Percentiles rank a stretch among this genome's conserved stretches.
These are phyloP conservation scores for Myiopsitta monachus DNA, from an alignment of 2,113 vertebrate species.

Conservation along the genomic window DNA sequence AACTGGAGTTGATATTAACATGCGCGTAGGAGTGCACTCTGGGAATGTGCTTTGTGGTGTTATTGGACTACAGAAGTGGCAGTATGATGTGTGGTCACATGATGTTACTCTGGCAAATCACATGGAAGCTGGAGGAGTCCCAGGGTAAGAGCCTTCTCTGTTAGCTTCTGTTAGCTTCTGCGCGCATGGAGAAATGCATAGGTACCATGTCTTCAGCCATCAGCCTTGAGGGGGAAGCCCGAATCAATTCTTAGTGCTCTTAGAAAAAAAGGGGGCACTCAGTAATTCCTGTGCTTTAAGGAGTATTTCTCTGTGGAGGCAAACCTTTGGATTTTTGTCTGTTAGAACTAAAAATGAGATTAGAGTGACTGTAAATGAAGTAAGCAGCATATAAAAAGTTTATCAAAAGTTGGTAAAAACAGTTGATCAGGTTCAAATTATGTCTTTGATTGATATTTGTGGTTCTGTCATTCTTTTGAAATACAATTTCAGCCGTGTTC, in stretches of 20 bases:
- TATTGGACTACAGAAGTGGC: slow-evolving; percentile 98
- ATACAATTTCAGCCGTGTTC: slow-evolving; percentile 85
- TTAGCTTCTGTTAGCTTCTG: neutral
- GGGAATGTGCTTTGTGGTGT: slow-evolving; percentile 97
- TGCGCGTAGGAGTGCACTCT: slow-evolving; percentile 96
- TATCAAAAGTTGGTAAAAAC: neutral
- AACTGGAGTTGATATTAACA: slow-evolving; percentile 95
- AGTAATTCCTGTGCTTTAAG: neutral
- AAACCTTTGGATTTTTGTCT: neutral
- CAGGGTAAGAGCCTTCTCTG: slow-evolving; percentile 81
- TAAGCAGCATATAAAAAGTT: neutral
- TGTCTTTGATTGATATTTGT: neutral
- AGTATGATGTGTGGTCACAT: slow-evolving; percentile 98
- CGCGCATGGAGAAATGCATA: neutral
- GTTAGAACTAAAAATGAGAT: neutral
- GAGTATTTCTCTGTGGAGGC: neutral
- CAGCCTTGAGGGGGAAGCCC: neutral
- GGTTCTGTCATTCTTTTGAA: slow-evolving; percentile 30
- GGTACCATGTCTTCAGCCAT: neutral
- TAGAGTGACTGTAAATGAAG: neutral
- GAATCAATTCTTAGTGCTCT: neutral
- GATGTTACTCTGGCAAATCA: slow-evolving; percentile 97
- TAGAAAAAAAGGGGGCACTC: neutral
- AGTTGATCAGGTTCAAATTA: neutral
- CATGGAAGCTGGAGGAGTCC: slow-evolving; percentile 97